These are phyloP conservation scores for Phrixothrix hirtus DNA, from an alignment of 2,888 invertebrate species.

Conservation along the genomic window DNA sequence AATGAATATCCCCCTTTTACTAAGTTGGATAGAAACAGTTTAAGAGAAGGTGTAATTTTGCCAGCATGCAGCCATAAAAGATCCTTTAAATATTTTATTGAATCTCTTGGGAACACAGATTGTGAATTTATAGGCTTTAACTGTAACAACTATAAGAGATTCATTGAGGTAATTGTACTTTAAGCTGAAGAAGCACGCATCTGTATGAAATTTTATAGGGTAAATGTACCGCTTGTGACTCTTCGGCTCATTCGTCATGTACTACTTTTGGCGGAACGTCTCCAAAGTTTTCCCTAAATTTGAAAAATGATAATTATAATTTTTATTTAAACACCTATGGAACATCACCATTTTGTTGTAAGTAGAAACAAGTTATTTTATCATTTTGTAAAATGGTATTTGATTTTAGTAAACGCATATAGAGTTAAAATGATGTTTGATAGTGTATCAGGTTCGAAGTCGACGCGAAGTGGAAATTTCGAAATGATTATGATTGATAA, in stretches of 20 bases:
- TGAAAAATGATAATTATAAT: too few relatives aligned
- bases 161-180: slow-evolving; percentile 37
- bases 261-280: too few relatives aligned
- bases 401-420: slow-evolving; percentile 39
- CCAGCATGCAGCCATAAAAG: slow-evolving; percentile 56
- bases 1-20: slow-evolving; percentile 39
- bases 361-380: slow-evolving; percentile 37
- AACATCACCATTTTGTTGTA: slow-evolving; percentile 50
- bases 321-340: slow-evolving; percentile 49
- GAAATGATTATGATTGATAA: slow-evolving; percentile 48
- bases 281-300: too few relatives aligned
- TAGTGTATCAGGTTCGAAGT: slow-evolving; percentile 17
- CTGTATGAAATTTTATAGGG: slow-evolving; percentile 39
- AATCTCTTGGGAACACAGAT: slow-evolving; percentile 46
- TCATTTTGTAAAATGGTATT: too few relatives aligned
- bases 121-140: slow-evolving; percentile 52
- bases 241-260: too few relatives aligned
- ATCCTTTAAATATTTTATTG: slow-evolving; percentile 55
- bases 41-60: slow-evolving; percentile 49
- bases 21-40: slow-evolving; percentile 41
- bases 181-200: background rate
- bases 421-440: slow-evolving; percentile 33
- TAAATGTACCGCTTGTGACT: slow-evolving; percentile 44
- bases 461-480: slow-evolving; percentile 42
- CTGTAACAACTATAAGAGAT: slow-evolving; percentile 47